phyloP scores from a whole-genome alignment of 2,113 vertebrate species.

The Ciconia maguari region DNA sequence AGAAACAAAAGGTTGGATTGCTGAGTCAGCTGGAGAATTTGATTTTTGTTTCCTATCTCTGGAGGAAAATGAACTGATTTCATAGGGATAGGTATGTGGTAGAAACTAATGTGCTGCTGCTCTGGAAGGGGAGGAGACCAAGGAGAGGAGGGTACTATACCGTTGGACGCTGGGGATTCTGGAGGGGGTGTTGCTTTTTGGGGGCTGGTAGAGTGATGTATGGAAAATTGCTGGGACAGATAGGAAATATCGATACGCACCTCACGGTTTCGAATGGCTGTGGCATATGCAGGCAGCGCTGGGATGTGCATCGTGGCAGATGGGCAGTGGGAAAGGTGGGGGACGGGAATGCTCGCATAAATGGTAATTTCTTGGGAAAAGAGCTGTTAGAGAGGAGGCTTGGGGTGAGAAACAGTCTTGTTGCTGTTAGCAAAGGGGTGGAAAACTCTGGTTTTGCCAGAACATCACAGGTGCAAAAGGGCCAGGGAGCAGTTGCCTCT shows the following conservation, averaged over 20 bases:
- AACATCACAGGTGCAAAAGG: neutral
- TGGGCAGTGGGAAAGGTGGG: neutral
- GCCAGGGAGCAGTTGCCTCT: neutral
- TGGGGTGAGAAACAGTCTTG: neutral
- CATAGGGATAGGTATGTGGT: neutral
- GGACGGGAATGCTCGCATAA: neutral
- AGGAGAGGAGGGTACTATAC: neutral
- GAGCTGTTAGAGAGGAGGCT: neutral
- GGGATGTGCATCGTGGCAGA: neutral
- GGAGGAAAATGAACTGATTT: neutral
- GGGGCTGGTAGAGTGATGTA: neutral
- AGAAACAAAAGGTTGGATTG: neutral
- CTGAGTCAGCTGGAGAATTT: neutral
- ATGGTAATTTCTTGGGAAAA: neutral
- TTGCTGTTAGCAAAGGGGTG: neutral
- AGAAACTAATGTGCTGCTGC: neutral
- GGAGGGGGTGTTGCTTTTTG: neutral
- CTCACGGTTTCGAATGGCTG: neutral
- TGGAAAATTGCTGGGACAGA: neutral
- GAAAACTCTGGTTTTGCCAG: neutral
- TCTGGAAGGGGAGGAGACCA: neutral
- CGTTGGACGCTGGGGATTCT: neutral
- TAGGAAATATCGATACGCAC: neutral
- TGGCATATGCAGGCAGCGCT: neutral
- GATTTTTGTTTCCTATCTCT: neutral